Evolutionary conservation across 2,888 invertebrate species (phyloP).

Genomic region (Ditula angustiorana): DNA sequence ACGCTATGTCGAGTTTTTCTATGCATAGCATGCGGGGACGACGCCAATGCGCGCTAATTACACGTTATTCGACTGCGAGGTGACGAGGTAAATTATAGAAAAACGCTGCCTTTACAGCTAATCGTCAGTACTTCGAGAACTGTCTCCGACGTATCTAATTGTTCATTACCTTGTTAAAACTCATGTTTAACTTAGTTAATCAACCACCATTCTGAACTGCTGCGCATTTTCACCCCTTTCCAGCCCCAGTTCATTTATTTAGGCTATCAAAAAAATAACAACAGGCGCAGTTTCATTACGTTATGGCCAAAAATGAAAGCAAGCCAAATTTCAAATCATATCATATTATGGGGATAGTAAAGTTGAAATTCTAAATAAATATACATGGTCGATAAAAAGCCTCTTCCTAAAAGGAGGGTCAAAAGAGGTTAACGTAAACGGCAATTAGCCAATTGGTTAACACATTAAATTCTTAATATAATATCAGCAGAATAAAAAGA

Average conservation of each 20-base stretch:
- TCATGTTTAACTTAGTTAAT: not conserved
- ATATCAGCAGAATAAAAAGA: slow-evolving; percentile 1
- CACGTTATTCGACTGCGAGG: slow-evolving; percentile 15
- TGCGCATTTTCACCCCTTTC: too few species aligned
- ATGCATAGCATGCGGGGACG: slow-evolving; percentile 9
- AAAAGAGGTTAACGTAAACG: not conserved
- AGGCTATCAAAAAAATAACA: too few species aligned
- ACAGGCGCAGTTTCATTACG: too few species aligned
- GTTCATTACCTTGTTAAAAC: not conserved
- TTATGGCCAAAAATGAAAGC: too few species aligned
- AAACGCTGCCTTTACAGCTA: slow-evolving; percentile 1
- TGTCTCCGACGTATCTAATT: not conserved
- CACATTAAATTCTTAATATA: not conserved
- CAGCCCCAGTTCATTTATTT: too few species aligned
- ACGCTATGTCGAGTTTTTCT: slow-evolving; percentile 7
- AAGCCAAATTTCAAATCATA: too few species aligned
- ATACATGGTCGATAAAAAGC: too few species aligned
- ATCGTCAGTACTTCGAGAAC: not conserved
- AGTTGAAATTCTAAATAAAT: too few species aligned
- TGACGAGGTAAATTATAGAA: slow-evolving; percentile 7
- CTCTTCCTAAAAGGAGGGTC: too few species aligned
- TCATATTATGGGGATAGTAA: too few species aligned
- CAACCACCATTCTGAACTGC: not conserved
- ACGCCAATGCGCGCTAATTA: slow-evolving; percentile 21
- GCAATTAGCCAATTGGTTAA: slow-evolving; percentile 4